phyloP scores from a whole-genome alignment of 2,113 vertebrate genomes.

The Amblyornis subalaris region DNA sequence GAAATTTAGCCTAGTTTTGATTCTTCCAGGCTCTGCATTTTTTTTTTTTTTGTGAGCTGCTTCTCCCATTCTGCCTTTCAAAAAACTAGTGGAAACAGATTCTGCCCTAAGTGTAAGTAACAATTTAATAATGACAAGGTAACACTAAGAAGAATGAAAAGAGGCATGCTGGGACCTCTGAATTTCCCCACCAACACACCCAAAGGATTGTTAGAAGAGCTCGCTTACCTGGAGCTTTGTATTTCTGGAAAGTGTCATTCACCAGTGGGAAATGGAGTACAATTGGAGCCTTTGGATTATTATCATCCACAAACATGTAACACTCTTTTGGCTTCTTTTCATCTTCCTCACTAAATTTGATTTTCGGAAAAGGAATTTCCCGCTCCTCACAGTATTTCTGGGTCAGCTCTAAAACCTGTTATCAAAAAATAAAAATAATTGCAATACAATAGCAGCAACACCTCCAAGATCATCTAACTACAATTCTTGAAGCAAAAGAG shows the following conservation, averaged over 20 bases:
- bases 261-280: conserved; percentile 79
- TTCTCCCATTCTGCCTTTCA: background rate
- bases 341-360: conserved; percentile 58
- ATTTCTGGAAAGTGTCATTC: conserved; percentile 72
- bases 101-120: background rate
- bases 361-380: conserved; percentile 74
- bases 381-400: conserved; percentile 71
- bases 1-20: background rate
- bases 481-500: background rate
- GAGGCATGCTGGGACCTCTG: background rate
- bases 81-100: background rate
- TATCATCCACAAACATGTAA: conserved; percentile 68
- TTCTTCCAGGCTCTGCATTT: background rate
- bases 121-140: background rate
- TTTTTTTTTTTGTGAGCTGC: background rate
- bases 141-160: background rate
- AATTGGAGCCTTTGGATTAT: conserved; percentile 67
- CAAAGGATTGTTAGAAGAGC: background rate
- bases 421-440: background rate
- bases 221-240: conserved; percentile 71
- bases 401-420: conserved; percentile 72
- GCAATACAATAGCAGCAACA: background rate
- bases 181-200: background rate
- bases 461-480: background rate
- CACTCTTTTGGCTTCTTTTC: conserved; percentile 69